Evolutionary conservation across 1,140 invertebrate species (phyloP), one percentile per base, ranked within the genome.

Genomic region (Grapholita molesta): DNA sequence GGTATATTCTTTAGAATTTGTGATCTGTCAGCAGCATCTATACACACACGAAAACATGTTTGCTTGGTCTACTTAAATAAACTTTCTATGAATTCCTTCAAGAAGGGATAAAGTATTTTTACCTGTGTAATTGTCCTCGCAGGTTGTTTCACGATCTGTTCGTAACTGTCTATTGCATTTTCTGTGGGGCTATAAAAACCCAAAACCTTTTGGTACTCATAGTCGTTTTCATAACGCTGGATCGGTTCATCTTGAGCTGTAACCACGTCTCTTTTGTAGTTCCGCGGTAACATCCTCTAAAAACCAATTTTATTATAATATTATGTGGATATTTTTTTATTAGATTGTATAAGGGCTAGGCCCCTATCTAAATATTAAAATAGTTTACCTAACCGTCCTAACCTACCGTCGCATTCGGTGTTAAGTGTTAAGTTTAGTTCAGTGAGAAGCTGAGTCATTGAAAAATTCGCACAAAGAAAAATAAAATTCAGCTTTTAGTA

Each of bases 231-330:
- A 48, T 48, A 5, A 2, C 38, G 38, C 38, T 5, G 38, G 21
- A 18, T 48, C 18, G 18, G 8, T 7, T 48, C 42, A 21, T 48
- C 42, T 21, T 48, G 4, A n/a, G n/a, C 3, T 21, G 42, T 48
- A 7, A 21, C 8, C 15, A 48, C 18, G 42, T 48, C 42, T 48
- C 42, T 48, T 48, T 48, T 48, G 42, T 7, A 48, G 21, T 48
- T 48, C 18, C 8, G 18, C 42, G 42, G 8, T 69, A 85, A 42
- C 69, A 85, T 75, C 72, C 73, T 78, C 83, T 87, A 71, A 65
- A 80, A 83, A 69, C 21, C 70, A 48, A n/a, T n/a, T n/a, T n/a
- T n/a, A n/a, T n/a, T n/a, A n/a, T n/a, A n/a, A n/a, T n/a, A n/a
- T n/a, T n/a, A n/a, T n/a, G n/a, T n/a, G n/a, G n/a, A n/a, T n/a